A percentile compares a stretch with the other conserved stretches of the same genome.
phyloP scores from a whole-genome alignment of 2,797 vertebrate species.

The Sparus aurata region DNA sequence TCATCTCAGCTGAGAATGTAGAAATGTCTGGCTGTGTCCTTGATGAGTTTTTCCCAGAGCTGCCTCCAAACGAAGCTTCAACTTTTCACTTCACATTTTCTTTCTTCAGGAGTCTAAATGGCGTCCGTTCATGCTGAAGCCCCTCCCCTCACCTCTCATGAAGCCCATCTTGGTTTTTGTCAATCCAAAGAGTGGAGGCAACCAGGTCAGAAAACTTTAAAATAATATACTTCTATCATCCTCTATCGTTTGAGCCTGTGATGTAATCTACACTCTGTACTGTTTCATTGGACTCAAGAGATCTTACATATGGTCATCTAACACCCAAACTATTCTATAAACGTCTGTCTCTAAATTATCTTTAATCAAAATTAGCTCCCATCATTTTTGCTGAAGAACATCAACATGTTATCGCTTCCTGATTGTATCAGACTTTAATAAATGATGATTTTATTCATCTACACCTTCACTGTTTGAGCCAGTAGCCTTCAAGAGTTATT shows the following conservation, averaged over 20 bases:
- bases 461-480: neutral
- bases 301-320: too few species aligned
- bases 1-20: too few species aligned
- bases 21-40: too few species aligned
- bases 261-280: neutral
- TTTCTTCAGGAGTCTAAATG: slow-evolving; percentile 92
- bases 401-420: neutral
- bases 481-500: neutral
- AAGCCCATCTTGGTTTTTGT: slow-evolving; percentile 98
- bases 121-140: slow-evolving; percentile 96
- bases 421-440: slow-evolving; percentile 5
- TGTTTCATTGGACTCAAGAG: neutral
- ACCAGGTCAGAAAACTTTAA: slow-evolving; percentile 88
- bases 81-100: too few species aligned
- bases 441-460: neutral
- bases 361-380: too few species aligned
- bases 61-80: too few species aligned
- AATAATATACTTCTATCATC: too few species aligned
- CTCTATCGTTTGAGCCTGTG: too few species aligned
- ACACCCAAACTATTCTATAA: too few species aligned
- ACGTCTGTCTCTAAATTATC: too few species aligned
- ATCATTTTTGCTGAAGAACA: too few species aligned
- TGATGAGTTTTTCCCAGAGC: too few species aligned
- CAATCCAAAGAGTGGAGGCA: slow-evolving; percentile 98
- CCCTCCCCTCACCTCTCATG: slow-evolving; percentile 97